These are phyloP conservation scores for Dromas ardeola DNA, from an alignment of 2,113 vertebrate species.

Conservation along the genomic window DNA sequence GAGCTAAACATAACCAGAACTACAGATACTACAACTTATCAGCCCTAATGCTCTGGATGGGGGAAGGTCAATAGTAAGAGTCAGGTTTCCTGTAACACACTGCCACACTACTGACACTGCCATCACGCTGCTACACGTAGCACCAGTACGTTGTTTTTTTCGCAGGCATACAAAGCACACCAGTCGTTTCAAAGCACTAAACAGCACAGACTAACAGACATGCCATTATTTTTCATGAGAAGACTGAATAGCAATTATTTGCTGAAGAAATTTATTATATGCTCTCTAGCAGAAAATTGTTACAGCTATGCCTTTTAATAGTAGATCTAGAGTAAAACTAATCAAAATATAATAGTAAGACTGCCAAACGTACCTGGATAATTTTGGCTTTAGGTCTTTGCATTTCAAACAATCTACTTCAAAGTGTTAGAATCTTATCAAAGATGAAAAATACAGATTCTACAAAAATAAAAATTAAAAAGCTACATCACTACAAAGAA, in stretches of 20 bases:
- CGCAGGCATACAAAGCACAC: neutral
- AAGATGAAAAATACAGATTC: conserved; percentile 25
- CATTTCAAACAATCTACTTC: conserved; percentile 22
- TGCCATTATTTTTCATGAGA: neutral
- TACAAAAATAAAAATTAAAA: neutral
- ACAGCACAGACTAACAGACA: neutral
- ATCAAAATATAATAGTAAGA: neutral
- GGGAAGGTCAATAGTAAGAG: neutral
- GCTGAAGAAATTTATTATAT: neutral
- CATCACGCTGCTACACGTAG: rapidly evolving
- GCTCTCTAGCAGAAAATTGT: neutral
- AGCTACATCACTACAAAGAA: neutral
- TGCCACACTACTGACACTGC: neutral
- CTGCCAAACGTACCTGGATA: neutral
- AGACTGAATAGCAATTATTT: neutral
- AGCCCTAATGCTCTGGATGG: too few species aligned
- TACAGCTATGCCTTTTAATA: neutral
- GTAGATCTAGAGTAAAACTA: neutral
- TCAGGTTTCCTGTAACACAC: neutral
- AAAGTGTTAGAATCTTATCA: neutral
- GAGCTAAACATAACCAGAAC: neutral
- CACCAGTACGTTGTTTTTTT: neutral
- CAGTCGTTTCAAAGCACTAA: neutral
- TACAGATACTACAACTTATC: neutral
- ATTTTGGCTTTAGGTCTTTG: neutral